phyloP scores from a whole-genome alignment of 2,113 vertebrate species.

The Phycodurus eques region DNA sequence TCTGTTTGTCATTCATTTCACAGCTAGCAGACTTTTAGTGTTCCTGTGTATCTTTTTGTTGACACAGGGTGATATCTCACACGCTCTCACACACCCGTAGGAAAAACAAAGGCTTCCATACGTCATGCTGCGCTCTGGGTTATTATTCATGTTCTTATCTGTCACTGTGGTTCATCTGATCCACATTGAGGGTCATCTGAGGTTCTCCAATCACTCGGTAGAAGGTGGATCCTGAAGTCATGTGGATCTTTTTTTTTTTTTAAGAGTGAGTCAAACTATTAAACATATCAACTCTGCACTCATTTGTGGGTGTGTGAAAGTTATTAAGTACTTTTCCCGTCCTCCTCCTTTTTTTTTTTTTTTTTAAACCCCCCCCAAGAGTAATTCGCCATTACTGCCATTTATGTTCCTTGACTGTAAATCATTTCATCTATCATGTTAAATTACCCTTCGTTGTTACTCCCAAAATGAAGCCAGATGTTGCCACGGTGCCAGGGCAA shows the following conservation, averaged over 20 bases:
- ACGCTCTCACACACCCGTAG: not conserved
- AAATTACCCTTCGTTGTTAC: conserved; percentile 33
- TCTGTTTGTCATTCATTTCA: conserved; percentile 6
- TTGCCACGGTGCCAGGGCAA: conserved; percentile 21
- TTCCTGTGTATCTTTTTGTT: conserved; percentile 1
- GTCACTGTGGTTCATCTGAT: conserved; percentile 31
- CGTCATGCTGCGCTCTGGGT: conserved; percentile 22
- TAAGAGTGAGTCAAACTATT: conserved; percentile 58
- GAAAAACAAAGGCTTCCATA: not conserved
- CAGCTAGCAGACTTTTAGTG: conserved; percentile 2
- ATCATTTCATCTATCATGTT: conserved; percentile 49
- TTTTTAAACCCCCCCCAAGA: not conserved
- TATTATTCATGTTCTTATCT: conserved; percentile 40
- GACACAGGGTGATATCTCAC: conserved; percentile 2
- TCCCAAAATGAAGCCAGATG: conserved; percentile 49
- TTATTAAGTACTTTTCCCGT: conserved; percentile 36
- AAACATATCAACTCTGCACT: conserved; percentile 49
- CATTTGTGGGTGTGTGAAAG: conserved; percentile 48
- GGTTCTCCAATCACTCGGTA: not conserved
- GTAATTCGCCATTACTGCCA: conserved; percentile 38
- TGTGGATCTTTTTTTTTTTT: conserved; percentile 38
- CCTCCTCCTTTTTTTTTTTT: not conserved
- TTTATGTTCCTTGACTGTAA: conserved; percentile 36
- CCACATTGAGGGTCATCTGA: conserved; percentile 28
- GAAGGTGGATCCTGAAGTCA: conserved; percentile 39